Conservation (phyloP, 2,113 vertebrate species). For the Astatoreochromis straeleni region DNA sequence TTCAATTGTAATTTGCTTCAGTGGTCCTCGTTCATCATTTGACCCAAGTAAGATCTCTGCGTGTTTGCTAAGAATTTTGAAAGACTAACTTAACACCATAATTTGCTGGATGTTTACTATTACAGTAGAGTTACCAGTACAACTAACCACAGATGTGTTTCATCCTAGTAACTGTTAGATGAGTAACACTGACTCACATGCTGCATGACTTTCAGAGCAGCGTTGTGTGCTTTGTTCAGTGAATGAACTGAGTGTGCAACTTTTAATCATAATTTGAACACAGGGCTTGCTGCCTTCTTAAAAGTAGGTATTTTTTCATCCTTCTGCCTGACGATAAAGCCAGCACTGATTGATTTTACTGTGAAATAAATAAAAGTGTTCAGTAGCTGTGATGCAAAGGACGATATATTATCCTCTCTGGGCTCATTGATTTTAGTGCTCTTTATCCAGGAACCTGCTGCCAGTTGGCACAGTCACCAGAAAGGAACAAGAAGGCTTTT, state of each 20-base stretch:
- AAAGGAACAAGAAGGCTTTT: conserved; percentile 21
- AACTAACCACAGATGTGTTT: not conserved
- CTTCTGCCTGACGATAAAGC: not conserved
- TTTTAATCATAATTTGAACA: not conserved
- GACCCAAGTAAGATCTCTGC: fast-evolving
- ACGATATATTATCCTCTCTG: conserved; percentile 10
- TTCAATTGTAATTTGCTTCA: not conserved
- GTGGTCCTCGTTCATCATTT: fast-evolving
- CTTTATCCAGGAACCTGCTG: conserved; percentile 21
- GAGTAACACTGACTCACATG: not conserved
- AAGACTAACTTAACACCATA: not conserved
- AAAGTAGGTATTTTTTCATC: not conserved
- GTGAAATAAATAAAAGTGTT: conserved; percentile 7
- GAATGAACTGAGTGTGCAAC: not conserved
- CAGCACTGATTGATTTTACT: not conserved
- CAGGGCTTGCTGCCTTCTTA: not conserved
- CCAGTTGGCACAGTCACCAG: conserved; percentile 26
- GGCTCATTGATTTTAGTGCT: conserved; percentile 30
- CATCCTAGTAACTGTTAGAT: not conserved
- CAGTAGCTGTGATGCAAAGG: not conserved
- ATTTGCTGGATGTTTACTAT: not conserved
- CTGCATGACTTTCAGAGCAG: not conserved
- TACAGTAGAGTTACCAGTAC: not conserved
- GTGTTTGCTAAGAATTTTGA: not conserved
- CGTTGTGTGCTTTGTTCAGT: not conserved